phyloP scores from a whole-genome alignment of 2,888 invertebrate species.

The Eristalinus aeneus region DNA sequence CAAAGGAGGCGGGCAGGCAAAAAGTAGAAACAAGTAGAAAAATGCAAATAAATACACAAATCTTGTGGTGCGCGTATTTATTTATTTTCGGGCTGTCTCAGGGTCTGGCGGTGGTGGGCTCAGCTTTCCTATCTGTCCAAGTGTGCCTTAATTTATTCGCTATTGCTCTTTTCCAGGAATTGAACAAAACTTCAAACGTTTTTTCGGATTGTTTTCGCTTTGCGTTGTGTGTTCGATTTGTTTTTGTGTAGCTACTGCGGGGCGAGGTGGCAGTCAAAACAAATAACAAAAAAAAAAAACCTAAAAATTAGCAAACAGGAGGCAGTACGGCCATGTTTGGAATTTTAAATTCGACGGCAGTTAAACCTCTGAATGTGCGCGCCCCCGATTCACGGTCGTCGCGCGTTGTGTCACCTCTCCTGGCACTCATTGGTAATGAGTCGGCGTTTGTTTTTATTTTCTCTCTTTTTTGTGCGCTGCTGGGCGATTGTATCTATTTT shows the following conservation, averaged over 20 bases:
- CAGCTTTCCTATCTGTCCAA: neutral
- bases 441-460: neutral
- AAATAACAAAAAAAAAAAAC: conserved; percentile 4
- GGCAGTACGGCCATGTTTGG: conserved; percentile 31
- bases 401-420: neutral
- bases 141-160: conserved; percentile 51
- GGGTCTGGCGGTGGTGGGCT: neutral
- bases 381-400: conserved; percentile 1
- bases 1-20: neutral
- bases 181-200: conserved; percentile 41
- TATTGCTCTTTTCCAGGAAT: conserved; percentile 33
- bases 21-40: conserved; percentile 9
- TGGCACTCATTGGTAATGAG: neutral
- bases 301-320: conserved; percentile 26
- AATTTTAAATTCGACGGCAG: conserved; percentile 47
- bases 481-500: neutral
- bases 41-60: conserved; percentile 54
- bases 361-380: conserved; percentile 5
- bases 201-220: conserved; percentile 7
- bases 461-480: neutral
- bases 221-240: neutral
- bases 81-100: conserved; percentile 17
- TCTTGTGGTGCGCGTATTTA: conserved; percentile 25
- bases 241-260: neutral
- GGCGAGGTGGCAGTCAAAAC: neutral